Conservation (phyloP, 2,113 vertebrate genomes). For the Argyrosomus japonicus region DNA sequence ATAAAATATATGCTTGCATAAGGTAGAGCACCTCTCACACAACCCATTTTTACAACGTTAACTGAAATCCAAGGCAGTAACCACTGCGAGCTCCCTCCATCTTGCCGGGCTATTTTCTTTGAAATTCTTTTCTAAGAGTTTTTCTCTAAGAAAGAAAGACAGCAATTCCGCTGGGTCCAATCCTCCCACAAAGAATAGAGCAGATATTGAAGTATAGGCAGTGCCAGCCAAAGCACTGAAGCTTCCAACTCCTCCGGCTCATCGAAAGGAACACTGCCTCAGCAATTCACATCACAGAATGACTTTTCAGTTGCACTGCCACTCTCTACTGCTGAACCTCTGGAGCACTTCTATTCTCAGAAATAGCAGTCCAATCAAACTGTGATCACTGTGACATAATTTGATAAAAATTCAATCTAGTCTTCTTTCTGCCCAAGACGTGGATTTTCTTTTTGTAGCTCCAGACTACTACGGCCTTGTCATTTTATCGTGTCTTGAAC, state of each 20-base stretch:
- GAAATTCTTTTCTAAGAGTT: conserved; percentile 70
- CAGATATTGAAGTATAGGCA: conserved; percentile 77
- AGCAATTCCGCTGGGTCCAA: conserved; percentile 78
- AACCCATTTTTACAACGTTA: conserved; percentile 56
- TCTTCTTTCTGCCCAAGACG: conserved; percentile 50
- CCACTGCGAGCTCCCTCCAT: conserved; percentile 61
- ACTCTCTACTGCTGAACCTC: conserved; percentile 67
- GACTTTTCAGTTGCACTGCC: conserved; percentile 67
- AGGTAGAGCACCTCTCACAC: conserved; percentile 57
- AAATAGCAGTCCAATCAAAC: conserved; percentile 71
- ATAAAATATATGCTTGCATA: conserved; percentile 69
- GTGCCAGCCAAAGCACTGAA: conserved; percentile 68
- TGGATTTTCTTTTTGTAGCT: conserved; percentile 5
- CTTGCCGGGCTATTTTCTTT: conserved; percentile 64
- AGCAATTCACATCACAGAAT: conserved; percentile 79
- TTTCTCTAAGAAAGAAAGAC: conserved; percentile 73
- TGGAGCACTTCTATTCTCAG: conserved; percentile 66
- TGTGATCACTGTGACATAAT: conserved; percentile 62
- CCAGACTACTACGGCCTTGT: conserved; percentile 6
- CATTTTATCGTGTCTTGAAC: conserved; percentile 48
- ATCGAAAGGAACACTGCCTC: conserved; percentile 74
- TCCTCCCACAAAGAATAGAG: conserved; percentile 79
- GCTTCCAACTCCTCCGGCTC: conserved; percentile 73
- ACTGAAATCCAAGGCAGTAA: conserved; percentile 61
- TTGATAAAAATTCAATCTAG: conserved; percentile 76